Evolutionary conservation across 2,113 vertebrate genomes (phyloP), one percentile per base, ranked within the genome.

Genomic region (Rhizomys pruinosus): DNA sequence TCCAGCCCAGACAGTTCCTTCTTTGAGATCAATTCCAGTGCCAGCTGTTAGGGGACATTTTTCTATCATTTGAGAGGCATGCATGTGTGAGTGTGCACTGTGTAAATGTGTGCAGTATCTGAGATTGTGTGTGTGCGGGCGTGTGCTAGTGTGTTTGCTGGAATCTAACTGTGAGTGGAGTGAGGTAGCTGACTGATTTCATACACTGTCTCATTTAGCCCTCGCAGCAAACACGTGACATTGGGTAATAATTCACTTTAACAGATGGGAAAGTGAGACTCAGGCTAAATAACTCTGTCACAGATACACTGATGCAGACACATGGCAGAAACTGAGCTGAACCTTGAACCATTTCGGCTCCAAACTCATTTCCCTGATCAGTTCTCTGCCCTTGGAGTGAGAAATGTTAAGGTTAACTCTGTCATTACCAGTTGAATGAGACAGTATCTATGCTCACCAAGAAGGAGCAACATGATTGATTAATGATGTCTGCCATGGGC

Each of bases 31-130:
- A 87, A 90, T 92, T 79, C 73, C n/a, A 71, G 84, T 23, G 77
- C 80, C 94, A 94, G 80, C 76, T 94, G 80, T 94, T 92, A 71
- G 71, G 82, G 84, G 81, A 78, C n/a, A 39, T 44, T 92, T 94
- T 78, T 71, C 74, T 91, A 61, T 94, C 78, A 39, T 88, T 69
- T 87, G 87, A 78, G 87, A 78, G 34, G 63, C 20, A 7, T n/a
- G 20, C 47, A 52, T 69, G 89, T 87, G 47, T 84, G 69, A 42
- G 73, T 47, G 64, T 66, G n/a, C 69, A 13, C 19, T n/a, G 25
- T 87, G 42, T 89, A 32, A 52, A 66, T 79, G 52, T 64, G 57
- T 23, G n/a, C 19, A 39, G 61, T 37, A 47, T 25, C 73, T 66
- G 20, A 15, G 15, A 23, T n/a, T 8, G 7, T 10, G 3, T 23